Conservation (phyloP, 2,888 invertebrate species). For the Pinctada fucata region DNA sequence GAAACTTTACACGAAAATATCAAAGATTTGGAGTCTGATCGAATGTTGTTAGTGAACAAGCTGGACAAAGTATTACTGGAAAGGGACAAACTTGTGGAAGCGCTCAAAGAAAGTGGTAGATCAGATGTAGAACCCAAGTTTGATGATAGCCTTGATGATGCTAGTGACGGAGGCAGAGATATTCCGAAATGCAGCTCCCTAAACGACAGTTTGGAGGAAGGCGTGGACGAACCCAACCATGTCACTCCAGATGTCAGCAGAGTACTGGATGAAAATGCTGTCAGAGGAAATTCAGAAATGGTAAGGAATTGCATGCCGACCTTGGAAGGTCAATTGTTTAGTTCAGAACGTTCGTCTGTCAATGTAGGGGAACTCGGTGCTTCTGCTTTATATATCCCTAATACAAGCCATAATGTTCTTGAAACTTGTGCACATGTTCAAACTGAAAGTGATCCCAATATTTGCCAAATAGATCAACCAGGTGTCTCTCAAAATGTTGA, state of each 20-base stretch:
- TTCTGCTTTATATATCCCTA: conserved; percentile 17
- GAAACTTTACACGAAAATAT: conserved; percentile 23
- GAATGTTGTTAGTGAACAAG: background rate
- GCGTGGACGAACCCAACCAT: background rate
- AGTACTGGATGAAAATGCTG: background rate
- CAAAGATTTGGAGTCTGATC: background rate
- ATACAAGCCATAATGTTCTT: background rate
- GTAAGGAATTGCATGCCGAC: conserved; percentile 33
- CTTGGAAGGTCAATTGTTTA: conserved; percentile 14
- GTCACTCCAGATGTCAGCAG: background rate
- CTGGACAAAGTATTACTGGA: background rate
- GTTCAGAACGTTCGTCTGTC: conserved; percentile 19
- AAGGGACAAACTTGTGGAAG: background rate
- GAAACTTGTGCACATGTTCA: conserved; percentile 12
- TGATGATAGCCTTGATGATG: background rate
- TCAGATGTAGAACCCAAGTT: background rate
- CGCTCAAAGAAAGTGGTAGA: background rate
- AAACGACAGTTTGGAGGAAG: background rate
- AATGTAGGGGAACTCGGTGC: background rate
- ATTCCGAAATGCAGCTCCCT: background rate
- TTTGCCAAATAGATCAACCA: background rate
- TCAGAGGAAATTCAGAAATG: conserved; percentile 10
- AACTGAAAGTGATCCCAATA: conserved; percentile 12
- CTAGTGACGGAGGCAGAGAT: background rate
- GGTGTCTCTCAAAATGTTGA: background rate